phyloP scores from a whole-genome alignment of 2,797 vertebrate genomes.

The Otus scops region DNA sequence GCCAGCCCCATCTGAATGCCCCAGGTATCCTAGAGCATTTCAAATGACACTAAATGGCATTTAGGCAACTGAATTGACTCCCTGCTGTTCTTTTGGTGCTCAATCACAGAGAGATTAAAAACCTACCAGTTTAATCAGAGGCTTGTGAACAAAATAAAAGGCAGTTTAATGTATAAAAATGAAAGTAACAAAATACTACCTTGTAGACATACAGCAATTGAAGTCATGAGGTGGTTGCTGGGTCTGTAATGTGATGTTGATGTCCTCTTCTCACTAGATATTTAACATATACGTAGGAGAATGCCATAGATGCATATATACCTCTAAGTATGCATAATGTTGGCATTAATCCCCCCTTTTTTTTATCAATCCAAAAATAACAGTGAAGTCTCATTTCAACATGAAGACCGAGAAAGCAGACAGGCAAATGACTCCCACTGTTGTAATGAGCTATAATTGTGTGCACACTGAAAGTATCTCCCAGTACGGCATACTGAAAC shows the following conservation, averaged over 20 bases:
- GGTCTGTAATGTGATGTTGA: neutral
- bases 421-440: constrained; percentile 33
- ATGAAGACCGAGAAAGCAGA: constrained; percentile 13
- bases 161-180: neutral
- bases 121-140: neutral
- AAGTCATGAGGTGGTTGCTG: neutral
- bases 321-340: neutral
- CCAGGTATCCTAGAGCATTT: constrained; percentile 9
- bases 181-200: neutral
- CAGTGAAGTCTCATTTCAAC: neutral
- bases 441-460: constrained; percentile 45
- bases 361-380: neutral
- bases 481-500: neutral
- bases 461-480: constrained; percentile 16
- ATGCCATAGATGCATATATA: neutral
- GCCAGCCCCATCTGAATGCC: constrained; percentile 11
- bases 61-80: neutral
- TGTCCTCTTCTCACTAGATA: neutral
- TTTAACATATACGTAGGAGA: neutral
- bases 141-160: neutral
- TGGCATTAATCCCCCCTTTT: neutral
- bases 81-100: neutral
- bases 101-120: neutral
- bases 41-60: constrained; percentile 1
- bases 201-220: neutral